Evolutionary conservation across 2,113 vertebrate species (phyloP).

Genomic region (western clawed frog (Xenopus tropicalis)): DNA sequence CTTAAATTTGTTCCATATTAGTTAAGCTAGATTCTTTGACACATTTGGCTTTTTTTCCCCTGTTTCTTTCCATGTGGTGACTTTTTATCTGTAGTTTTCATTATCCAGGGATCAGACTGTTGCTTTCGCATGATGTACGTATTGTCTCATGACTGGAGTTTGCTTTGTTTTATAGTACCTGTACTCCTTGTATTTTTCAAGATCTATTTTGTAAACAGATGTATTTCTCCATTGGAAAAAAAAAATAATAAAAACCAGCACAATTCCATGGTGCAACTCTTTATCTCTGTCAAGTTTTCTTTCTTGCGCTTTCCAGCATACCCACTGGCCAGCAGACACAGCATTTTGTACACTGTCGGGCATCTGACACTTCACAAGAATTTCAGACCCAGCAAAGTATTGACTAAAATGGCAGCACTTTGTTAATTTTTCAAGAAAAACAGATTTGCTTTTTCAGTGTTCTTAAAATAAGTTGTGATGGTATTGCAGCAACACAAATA

Average conservation of each 20-base stretch:
- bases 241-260: slow-evolving; percentile 82
- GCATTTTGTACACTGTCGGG: too few species aligned
- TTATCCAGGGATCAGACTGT: slow-evolving; percentile 79
- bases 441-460: too few species aligned
- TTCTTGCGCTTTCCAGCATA: neutral
- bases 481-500: too few species aligned
- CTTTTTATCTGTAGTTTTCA: slow-evolving; percentile 80
- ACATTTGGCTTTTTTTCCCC: slow-evolving; percentile 46
- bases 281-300: slow-evolving; percentile 4
- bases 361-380: too few species aligned
- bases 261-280: slow-evolving; percentile 58
- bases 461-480: too few species aligned
- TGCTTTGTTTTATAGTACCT: slow-evolving; percentile 86
- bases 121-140: slow-evolving; percentile 83
- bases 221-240: slow-evolving; percentile 86
- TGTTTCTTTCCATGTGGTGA: slow-evolving; percentile 68
- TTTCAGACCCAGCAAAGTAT: too few species aligned
- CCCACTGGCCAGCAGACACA: neutral
- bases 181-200: slow-evolving; percentile 87
- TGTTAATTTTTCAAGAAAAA: too few species aligned
- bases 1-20: slow-evolving; percentile 71
- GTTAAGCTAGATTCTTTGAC: slow-evolving; percentile 69
- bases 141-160: slow-evolving; percentile 81
- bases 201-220: slow-evolving; percentile 87
- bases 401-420: too few species aligned